Base-by-base conservation (phyloP, 1,140 invertebrate species). In the Daktulosphaira vitifoliae region DNA sequence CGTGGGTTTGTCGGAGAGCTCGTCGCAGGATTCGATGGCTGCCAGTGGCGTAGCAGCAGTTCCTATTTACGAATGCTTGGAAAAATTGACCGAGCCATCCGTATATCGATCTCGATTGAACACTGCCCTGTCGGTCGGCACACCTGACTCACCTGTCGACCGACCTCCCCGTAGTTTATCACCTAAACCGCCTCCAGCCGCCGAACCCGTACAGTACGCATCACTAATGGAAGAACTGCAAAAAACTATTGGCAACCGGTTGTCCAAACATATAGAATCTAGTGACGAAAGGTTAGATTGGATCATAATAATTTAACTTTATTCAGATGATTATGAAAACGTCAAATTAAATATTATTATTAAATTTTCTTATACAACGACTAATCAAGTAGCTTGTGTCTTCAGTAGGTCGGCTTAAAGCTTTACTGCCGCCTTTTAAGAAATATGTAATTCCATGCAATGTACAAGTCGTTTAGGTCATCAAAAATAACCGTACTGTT, bases 141-240 rank as follows among this genome's bases (percentile, higher is more conserved):
- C 53, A 3, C 42, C 25, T 11, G 56, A 62, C n/a, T 53, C 38
- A 13, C 23, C 65, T 0, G 50, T 9, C 8, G 67, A 69, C 25
- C 49, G 69, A 2, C 25, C 46, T 65, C 71, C 39, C 15, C 62
- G 26, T 67, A 72, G 49, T 72, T 74, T 71, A 51, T 73, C 73
- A 6, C 74, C 74, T 9, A 73, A 65, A 65, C 72, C 56, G n/a
- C 67, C 66, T 70, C 77, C 69, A 70, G 72, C 53, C 23, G 65
- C 65, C 20, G 70, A 72, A 15, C 68, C 69, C 16, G 73, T 74
- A 8, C 77, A 77, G 65, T 78, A 78, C 67, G 76, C 76, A 1
- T 77, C 76, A 9, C 69, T 78, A 20, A 76, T 78, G 75, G 72
- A 75, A 46, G 77, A 78, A 68, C 68, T 78, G 7, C 73, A 78